Evolutionary conservation across 2,797 vertebrate species (phyloP), one percentile per base, ranked within the genome.

Genomic region (Falco naumanni): DNA sequence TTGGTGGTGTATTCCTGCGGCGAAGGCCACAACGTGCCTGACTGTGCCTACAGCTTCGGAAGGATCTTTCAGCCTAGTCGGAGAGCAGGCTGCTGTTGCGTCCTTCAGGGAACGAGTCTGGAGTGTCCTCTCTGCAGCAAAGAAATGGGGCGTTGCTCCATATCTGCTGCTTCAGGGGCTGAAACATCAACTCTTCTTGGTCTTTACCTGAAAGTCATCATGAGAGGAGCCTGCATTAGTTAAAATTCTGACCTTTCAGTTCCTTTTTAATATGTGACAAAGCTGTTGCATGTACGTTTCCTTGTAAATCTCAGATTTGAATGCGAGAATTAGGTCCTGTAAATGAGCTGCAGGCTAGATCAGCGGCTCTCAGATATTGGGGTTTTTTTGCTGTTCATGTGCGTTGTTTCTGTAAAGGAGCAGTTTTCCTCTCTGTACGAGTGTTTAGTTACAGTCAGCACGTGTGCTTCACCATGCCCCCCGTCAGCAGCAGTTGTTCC

Each of bases 1-100:
- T 13, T 39, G 78, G 45, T 45, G 37, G 19, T 87, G 47, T 31
- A 65, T 70, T 20, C 8, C 14, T 56, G 78, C 65, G 21, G 76
- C 10, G 51, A 28, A 81, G 26, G 37, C 43, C 11, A 1, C 0
- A 0, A 33, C 7, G 13, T 72, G 70, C 20, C 11, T 17, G 54
- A 65, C 66, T 15, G 0, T 11, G 26, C 51, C 34, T 39, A 63
- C 17, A 43, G 70, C 25, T 80, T 43, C 51, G 54, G 66, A 45
- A 80, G 68, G 11, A 4, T 11, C 43, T 47, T 39, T 9, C 51
- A 4, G 0, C 5, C 4, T 10, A 7, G 14, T 31, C n/a, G 3
- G 34, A 54, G 64, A 16, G 25, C 37, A 22, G 16, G 10, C 9
- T 41, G 43, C 39, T 51, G 83, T 29, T 11, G 12, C 34, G 63